Conservation (phyloP, 2,888 invertebrate species). For the Helicoverpa assulta region DNA sequence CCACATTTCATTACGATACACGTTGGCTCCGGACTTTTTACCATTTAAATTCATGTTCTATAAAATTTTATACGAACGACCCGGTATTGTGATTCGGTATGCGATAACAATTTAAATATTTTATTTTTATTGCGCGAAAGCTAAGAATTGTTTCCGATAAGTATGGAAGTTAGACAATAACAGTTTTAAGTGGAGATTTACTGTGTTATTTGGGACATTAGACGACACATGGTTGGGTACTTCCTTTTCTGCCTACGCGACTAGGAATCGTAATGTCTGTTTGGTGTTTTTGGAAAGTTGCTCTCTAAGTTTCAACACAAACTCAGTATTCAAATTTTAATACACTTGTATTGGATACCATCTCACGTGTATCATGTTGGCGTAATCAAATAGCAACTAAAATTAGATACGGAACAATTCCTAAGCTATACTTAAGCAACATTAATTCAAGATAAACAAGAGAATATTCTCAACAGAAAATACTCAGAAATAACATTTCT, state of each 20-base stretch:
- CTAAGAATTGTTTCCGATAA: slow-evolving; percentile 64
- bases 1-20: slow-evolving; percentile 78
- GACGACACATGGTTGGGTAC: slow-evolving; percentile 47
- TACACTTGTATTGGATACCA: background rate
- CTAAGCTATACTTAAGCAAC: background rate
- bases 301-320: background rate
- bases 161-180: slow-evolving; percentile 68
- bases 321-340: too few species aligned
- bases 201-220: slow-evolving; percentile 53
- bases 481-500: slow-evolving; percentile 14
- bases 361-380: background rate
- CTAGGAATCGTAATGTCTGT: slow-evolving; percentile 27
- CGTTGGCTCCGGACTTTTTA: slow-evolving; percentile 66
- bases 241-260: slow-evolving; percentile 44
- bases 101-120: slow-evolving; percentile 69
- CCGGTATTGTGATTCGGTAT: slow-evolving; percentile 62
- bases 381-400: background rate
- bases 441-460: background rate
- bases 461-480: background rate
- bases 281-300: slow-evolving; percentile 27
- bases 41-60: slow-evolving; percentile 67
- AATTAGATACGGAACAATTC: background rate
- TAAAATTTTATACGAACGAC: slow-evolving; percentile 67
- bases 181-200: slow-evolving; percentile 61
- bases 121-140: slow-evolving; percentile 66